Conservation (phyloP, 2,113 vertebrate species). For the Bambusicola thoracicus region DNA sequence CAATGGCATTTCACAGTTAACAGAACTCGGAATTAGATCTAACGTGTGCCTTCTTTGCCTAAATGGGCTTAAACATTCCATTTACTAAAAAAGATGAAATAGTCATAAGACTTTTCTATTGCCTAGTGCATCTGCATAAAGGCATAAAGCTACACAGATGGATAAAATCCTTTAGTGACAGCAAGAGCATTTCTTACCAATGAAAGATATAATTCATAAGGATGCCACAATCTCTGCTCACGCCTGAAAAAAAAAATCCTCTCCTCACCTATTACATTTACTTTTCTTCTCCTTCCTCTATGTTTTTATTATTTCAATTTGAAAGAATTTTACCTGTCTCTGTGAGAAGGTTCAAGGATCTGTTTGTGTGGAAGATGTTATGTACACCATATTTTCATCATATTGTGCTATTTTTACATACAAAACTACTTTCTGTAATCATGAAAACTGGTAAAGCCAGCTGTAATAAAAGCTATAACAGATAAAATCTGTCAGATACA, state of each 20-base stretch:
- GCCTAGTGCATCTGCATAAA: background rate
- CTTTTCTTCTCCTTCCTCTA: background rate
- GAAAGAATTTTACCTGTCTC: background rate
- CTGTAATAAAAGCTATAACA: constrained; percentile 20
- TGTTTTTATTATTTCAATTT: background rate
- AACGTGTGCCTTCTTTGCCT: background rate
- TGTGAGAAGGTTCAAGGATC: background rate
- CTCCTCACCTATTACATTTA: background rate
- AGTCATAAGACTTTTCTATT: background rate
- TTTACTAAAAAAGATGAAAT: background rate
- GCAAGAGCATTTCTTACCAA: background rate
- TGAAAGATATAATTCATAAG: constrained; percentile 5
- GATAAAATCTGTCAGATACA: constrained; percentile 29
- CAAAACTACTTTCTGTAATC: background rate
- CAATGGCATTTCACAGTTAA: constrained; percentile 16
- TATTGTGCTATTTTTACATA: background rate
- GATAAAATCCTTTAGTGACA: background rate
- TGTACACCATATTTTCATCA: background rate
- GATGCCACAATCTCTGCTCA: background rate
- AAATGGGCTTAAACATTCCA: background rate
- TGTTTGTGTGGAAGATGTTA: background rate
- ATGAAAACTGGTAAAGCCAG: background rate
- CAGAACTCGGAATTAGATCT: background rate
- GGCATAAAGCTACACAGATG: background rate
- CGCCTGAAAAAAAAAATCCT: background rate